Evolutionary conservation across 2,113 vertebrate species (phyloP).

Genomic region (Dryoscopus gambensis): DNA sequence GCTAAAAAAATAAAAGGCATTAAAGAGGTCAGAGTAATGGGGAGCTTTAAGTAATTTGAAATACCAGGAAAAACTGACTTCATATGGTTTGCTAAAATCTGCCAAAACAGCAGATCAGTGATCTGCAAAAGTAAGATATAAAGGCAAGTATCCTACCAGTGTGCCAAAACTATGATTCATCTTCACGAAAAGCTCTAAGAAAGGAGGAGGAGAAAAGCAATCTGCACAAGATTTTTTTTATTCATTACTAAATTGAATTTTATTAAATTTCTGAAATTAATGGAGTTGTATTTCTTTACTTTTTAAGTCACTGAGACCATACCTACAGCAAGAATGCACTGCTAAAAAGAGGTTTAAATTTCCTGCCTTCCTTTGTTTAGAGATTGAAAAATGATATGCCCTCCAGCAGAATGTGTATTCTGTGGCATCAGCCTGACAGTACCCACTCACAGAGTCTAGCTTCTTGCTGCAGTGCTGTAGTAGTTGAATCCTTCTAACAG

Average conservation of each 20-base stretch:
- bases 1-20: background rate
- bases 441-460: background rate
- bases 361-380: background rate
- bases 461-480: background rate
- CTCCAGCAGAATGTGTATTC: background rate
- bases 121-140: background rate
- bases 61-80: background rate
- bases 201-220: background rate
- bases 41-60: constrained; percentile 40
- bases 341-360: background rate
- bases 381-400: background rate
- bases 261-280: constrained; percentile 30
- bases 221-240: background rate
- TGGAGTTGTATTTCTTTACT: background rate
- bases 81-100: background rate
- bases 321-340: background rate
- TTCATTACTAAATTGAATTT: background rate
- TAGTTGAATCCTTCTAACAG: background rate
- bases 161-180: constrained; percentile 12
- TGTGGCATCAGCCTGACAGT: background rate
- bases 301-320: background rate
- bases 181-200: background rate
- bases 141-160: background rate
- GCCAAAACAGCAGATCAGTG: background rate
- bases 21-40: background rate